A percentile compares a stretch with the other conserved stretches of the same genome.
Evolutionary conservation across 2,797 vertebrate genomes (phyloP).

Genomic region (Nannoperca australis): DNA sequence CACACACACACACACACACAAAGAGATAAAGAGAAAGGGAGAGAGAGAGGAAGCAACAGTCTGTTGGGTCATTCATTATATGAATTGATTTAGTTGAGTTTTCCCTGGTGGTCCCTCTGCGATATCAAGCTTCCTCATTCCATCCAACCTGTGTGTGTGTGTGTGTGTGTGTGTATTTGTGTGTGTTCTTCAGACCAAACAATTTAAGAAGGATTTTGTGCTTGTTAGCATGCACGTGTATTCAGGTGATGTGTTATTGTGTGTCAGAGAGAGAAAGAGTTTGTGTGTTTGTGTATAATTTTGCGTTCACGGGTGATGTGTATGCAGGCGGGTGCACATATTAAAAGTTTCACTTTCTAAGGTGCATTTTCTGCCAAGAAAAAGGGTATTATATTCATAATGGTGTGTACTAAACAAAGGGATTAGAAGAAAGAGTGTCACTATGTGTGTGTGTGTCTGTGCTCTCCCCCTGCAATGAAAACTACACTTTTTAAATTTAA

Average conservation of each 20-base stretch:
- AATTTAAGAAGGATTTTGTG: not conserved
- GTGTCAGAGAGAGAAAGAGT: not conserved
- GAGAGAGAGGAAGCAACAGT: constrained; percentile 43
- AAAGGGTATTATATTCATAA: not conserved
- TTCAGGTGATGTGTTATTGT: not conserved
- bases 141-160: constrained; percentile 47
- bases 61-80: constrained; percentile 78
- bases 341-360: not conserved
- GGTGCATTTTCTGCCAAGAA: not conserved
- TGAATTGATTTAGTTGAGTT: constrained; percentile 81
- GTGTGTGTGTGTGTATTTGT: constrained; percentile 38
- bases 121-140: constrained; percentile 68
- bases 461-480: not conserved
- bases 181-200: not conserved
- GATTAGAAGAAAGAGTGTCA: not conserved
- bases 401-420: not conserved
- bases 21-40: constrained; percentile 9
- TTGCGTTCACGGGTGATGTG: not conserved
- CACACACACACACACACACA: constrained; percentile 31
- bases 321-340: not conserved
- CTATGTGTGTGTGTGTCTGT: not conserved
- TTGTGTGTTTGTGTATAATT: not conserved
- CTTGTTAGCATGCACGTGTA: not conserved
- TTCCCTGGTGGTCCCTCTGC: constrained; percentile 69
- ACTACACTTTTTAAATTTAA: not conserved